A percentile compares a stretch with the other conserved stretches of the same genome.
Conservation (phyloP, 2,113 vertebrate species). For the Copsychus sechellarum region DNA sequence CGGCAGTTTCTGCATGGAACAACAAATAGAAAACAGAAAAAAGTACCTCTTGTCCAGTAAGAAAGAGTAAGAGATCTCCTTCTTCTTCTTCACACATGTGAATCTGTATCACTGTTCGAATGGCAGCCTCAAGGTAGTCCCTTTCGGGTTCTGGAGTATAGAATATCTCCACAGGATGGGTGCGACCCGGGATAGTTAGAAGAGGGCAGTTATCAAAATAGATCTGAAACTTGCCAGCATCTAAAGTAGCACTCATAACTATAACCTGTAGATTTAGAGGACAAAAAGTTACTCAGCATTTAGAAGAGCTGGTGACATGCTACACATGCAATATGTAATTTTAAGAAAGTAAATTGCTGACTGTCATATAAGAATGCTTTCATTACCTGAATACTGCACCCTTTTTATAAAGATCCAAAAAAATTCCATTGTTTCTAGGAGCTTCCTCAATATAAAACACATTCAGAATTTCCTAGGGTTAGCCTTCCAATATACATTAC, state of each 20-base stretch:
- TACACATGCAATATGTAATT: rapidly evolving
- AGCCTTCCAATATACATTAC: background rate
- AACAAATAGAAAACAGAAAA: background rate
- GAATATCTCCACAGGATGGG: constrained; percentile 97
- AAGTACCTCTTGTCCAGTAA: constrained; percentile 95
- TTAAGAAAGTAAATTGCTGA: background rate
- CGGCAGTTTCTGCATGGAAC: background rate
- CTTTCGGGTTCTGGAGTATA: constrained; percentile 95
- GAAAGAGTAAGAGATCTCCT: constrained; percentile 91
- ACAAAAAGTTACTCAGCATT: background rate
- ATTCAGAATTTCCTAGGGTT: background rate
- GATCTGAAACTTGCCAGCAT: constrained; percentile 97
- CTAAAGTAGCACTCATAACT: constrained; percentile 95
- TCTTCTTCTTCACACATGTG: constrained; percentile 97
- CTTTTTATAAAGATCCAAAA: background rate
- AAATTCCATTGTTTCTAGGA: background rate
- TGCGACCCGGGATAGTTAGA: constrained; percentile 93
- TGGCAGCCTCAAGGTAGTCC: constrained; percentile 95
- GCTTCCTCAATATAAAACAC: background rate
- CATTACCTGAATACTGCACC: background rate
- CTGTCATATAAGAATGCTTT: background rate
- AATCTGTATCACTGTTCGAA: constrained; percentile 95
- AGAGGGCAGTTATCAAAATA: constrained; percentile 96
- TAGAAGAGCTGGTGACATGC: background rate
- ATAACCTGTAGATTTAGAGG: constrained; percentile 82